A percentile compares a stretch with the other conserved stretches of the same genome.
phyloP scores from a whole-genome alignment of 2,888 invertebrate species.

The Ecdyonurus torrentis region DNA sequence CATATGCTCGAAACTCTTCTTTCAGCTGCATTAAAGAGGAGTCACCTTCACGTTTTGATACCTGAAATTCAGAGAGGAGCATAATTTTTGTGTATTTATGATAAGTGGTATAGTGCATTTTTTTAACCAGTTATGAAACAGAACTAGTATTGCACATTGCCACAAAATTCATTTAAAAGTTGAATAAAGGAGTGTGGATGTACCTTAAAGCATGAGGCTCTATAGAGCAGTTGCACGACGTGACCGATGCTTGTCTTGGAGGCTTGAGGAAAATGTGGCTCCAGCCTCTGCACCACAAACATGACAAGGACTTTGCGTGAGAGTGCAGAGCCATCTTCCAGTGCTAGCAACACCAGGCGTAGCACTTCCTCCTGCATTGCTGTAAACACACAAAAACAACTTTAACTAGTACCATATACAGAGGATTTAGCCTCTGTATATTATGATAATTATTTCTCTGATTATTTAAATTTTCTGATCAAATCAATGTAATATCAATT shows the following conservation, averaged over 20 bases:
- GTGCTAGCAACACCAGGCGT: slow-evolving; percentile 76
- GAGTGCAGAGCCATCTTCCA: slow-evolving; percentile 89
- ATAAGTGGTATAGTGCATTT: background rate
- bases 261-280: slow-evolving; percentile 89
- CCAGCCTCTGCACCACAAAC: slow-evolving; percentile 94
- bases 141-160: background rate
- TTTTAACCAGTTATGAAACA: background rate
- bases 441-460: too few relatives aligned
- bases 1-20: slow-evolving; percentile 91
- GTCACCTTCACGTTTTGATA: slow-evolving; percentile 89
- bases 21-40: slow-evolving; percentile 96
- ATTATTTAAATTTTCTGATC: too few relatives aligned
- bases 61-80: slow-evolving; percentile 31
- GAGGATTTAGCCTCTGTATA: too few relatives aligned
- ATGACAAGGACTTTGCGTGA: slow-evolving; percentile 91
- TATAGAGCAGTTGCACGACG: slow-evolving; percentile 92
- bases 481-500: background rate
- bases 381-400: slow-evolving; percentile 17
- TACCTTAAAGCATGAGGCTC: slow-evolving; percentile 97
- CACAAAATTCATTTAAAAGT: background rate
- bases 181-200: background rate
- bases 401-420: too few relatives aligned
- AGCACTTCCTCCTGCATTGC: slow-evolving; percentile 99
- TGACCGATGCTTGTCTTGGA: slow-evolving; percentile 99
- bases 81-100: background rate